Evolutionary conservation across 2,113 vertebrate species (phyloP).

Genomic region (Excalfactoria chinensis): DNA sequence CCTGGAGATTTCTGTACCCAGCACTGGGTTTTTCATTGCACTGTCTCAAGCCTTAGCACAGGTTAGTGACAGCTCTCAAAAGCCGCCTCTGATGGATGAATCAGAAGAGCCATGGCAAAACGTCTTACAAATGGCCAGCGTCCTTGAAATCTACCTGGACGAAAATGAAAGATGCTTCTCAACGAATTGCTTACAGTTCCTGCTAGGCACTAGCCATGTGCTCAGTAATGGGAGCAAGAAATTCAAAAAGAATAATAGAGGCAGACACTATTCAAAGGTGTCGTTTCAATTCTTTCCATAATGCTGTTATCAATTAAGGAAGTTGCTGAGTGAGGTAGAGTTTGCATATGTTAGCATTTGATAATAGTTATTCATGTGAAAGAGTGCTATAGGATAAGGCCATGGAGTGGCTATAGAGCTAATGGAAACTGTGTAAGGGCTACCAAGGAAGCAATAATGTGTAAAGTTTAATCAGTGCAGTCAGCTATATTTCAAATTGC

Average conservation of each 20-base stretch:
- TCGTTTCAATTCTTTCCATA: not conserved
- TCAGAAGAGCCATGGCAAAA: not conserved
- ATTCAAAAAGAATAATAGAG: not conserved
- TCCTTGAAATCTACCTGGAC: not conserved
- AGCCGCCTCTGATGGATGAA: not conserved
- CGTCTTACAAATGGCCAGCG: not conserved
- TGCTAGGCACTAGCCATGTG: not conserved
- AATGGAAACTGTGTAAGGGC: not conserved
- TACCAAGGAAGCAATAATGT: not conserved
- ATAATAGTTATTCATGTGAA: not conserved
- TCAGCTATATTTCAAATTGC: constrained; percentile 9
- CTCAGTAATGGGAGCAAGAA: not conserved
- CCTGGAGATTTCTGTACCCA: not conserved
- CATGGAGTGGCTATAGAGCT: not conserved
- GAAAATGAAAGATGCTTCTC: not conserved
- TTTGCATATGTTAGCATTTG: not conserved
- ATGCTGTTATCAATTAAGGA: not conserved
- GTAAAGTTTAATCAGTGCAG: constrained; percentile 1
- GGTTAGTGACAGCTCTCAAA: not conserved
- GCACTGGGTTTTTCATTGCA: not conserved
- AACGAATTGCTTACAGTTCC: not conserved
- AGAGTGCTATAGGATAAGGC: not conserved
- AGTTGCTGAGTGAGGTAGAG: not conserved
- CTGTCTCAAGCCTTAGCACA: not conserved
- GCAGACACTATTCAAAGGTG: not conserved